Percentiles rank a stretch among this genome's conserved stretches.
Evolutionary conservation across 2,888 invertebrate genomes (phyloP).

Genomic region (Epiperipatus broadwayi): DNA sequence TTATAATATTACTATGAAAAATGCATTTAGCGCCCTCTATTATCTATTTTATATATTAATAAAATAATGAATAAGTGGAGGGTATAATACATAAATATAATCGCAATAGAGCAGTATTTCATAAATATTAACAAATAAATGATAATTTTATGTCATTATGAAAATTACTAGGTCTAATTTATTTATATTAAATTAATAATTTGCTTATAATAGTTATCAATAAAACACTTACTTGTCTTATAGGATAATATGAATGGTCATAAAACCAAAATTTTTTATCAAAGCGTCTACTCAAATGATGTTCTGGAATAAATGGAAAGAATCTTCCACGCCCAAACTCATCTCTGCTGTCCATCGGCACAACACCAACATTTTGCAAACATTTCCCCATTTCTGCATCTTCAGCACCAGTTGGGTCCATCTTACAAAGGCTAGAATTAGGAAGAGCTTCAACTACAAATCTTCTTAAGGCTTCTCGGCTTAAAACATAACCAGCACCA

Average conservation of each 20-base stretch:
- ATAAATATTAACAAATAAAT: too few species aligned
- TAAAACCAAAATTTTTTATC: conserved; percentile 29
- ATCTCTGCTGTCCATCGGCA: conserved; percentile 72
- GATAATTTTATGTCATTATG: too few species aligned
- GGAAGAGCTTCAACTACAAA: conserved; percentile 9
- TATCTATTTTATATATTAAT: too few species aligned
- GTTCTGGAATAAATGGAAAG: conserved; percentile 80
- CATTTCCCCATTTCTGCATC: conserved; percentile 87
- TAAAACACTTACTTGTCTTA: too few species aligned
- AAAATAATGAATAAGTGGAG: too few species aligned
- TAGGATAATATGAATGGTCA: conserved; percentile 25
- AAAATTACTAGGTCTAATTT: too few species aligned
- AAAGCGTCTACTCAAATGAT: too few species aligned
- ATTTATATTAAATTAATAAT: too few species aligned
- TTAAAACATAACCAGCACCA: conserved; percentile 78
- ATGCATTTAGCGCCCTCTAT: too few species aligned
- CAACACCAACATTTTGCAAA: conserved; percentile 60
- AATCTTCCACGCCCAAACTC: conserved; percentile 63
- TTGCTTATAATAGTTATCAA: neutral
- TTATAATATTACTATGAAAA: too few species aligned
- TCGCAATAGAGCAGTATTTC: too few species aligned
- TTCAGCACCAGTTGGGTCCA: conserved; percentile 53
- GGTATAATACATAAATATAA: too few species aligned
- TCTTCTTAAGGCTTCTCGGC: conserved; percentile 50
- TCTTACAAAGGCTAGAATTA: conserved; percentile 19